Base-by-base conservation (phyloP, 2,113 vertebrate species). In the Corydoras sp. region DNA sequence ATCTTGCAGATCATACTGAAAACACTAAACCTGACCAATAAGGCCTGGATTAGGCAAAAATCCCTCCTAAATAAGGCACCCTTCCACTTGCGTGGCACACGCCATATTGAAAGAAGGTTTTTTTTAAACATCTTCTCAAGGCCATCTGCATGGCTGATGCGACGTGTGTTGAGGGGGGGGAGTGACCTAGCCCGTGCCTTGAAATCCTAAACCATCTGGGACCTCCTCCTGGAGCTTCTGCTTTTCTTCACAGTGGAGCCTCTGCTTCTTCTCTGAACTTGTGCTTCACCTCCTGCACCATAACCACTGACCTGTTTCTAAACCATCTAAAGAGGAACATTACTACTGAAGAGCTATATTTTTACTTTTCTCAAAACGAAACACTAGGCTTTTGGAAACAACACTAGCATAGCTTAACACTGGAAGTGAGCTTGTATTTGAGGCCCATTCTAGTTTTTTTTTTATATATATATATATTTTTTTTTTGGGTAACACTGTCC, bases 381-480 rank as follows among this genome's bases (percentile, higher is more conserved):
- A 80, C 68, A 72, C 75, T 80, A 81, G 69, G 68, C 82, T 87
- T 74, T 82, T 85, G 4, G 83, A 85, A 85, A 82, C 81, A 83
- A 83, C 85, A 88, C 85, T 86, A 88, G 83, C 79, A 71, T 82
- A 85, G 82, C 76, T 87, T 80, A 89, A 91, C 90, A 92, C 90
- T 92, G 90, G 90, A 91, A 81, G 84, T 80, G 75, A 82, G 80
- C 58, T 86, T 73, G 78, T 78, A 72, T 62, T 80, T 83, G 72
- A 81, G 68, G 80, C 71, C 43, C 63, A 61, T 82, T 75, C 75
- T 81, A 81, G 81, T 83, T 83, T 83, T 58, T 51, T 3, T 64
- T 64, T 30, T 61, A 64, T 58, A 32, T 63, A n/a, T n/a, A n/a
- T n/a, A n/a, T 74, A 70, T 76, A n/a, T 68, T 74, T 81, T 71